These are phyloP conservation scores for Salvelinus namaycush DNA, from an alignment of 2,113 vertebrate species.

Conservation along the genomic window DNA sequence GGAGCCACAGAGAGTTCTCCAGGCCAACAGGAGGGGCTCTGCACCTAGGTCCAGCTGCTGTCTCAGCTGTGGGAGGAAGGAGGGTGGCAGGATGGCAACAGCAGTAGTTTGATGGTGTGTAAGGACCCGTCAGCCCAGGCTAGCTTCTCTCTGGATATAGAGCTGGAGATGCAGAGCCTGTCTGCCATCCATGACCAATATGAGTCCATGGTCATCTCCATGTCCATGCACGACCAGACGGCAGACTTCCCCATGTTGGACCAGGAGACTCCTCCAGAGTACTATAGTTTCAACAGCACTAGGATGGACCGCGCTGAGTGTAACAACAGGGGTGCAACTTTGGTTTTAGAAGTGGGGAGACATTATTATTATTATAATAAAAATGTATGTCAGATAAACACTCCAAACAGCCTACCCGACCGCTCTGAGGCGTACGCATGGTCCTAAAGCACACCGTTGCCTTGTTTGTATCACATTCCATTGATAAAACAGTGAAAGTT, in stretches of 20 bases:
- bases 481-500: too few species aligned
- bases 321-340: too few species aligned
- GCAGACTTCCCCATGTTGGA: neutral
- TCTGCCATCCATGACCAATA: neutral
- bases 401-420: too few species aligned
- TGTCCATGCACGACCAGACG: too few species aligned
- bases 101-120: neutral
- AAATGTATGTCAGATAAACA: too few species aligned
- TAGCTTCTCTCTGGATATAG: constrained; percentile 42
- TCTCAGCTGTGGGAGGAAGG: constrained; percentile 32
- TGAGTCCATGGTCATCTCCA: neutral
- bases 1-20: neutral
- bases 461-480: too few species aligned
- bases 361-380: too few species aligned
- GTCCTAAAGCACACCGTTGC: neutral
- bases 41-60: constrained; percentile 7
- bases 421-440: neutral
- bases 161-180: constrained; percentile 29
- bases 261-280: constrained; percentile 26
- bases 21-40: neutral
- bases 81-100: neutral
- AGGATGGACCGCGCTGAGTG: neutral
- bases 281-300: constrained; percentile 40
- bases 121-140: constrained; percentile 19
- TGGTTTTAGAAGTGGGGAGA: too few species aligned